A percentile compares a stretch with the other conserved stretches of the same genome.
Evolutionary conservation across 2,797 vertebrate species (phyloP).

Genomic region (Fringilla coelebs): DNA sequence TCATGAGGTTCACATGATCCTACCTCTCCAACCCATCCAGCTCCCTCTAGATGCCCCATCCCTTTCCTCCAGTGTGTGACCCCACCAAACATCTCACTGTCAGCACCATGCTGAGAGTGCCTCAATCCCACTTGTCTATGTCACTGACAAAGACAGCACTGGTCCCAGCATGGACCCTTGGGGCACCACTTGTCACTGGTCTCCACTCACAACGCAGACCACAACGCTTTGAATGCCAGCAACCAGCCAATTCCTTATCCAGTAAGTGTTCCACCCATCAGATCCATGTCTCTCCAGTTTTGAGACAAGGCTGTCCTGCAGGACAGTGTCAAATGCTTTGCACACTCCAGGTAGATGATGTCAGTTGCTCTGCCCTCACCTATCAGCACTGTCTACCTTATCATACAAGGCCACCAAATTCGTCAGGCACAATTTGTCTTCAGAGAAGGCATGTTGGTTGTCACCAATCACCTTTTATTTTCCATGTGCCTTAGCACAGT

Average conservation of each 20-base stretch:
- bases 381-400: neutral
- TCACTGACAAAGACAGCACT: neutral
- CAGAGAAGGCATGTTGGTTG: neutral
- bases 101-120: neutral
- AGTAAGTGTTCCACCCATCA: neutral
- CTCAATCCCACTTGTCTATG: neutral
- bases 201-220: neutral
- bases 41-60: neutral
- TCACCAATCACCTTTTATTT: neutral
- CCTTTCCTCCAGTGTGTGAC: neutral
- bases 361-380: neutral
- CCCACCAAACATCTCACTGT: neutral
- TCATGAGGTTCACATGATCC: neutral
- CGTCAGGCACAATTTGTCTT: neutral
- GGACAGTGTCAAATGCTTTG: neutral
- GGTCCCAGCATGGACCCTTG: neutral
- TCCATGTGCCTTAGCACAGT: neutral
- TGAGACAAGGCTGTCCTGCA: neutral
- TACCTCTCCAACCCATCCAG: neutral
- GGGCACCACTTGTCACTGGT: neutral
- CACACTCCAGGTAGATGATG: neutral
- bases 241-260: neutral
- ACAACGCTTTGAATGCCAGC: neutral
- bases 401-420: neutral
- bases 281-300: neutral